Conservation (phyloP, 2,113 vertebrate species). For the Mastomys natalensis region DNA sequence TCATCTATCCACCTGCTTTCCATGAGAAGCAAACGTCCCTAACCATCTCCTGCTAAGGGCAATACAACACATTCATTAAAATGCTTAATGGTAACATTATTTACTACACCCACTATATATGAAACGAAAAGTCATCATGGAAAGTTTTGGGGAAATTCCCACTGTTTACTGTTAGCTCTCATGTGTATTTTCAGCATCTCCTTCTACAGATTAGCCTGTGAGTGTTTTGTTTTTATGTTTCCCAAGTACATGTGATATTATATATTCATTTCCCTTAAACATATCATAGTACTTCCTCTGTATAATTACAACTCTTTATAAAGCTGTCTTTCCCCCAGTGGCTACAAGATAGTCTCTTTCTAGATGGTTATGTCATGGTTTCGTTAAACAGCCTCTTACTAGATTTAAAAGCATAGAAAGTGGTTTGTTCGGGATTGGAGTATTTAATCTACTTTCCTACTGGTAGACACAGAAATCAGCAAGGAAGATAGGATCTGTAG, state of each 20-base stretch:
- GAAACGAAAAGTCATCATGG: neutral
- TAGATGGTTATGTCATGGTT: neutral
- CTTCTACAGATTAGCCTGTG: neutral
- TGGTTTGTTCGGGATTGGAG: neutral
- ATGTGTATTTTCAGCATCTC: neutral
- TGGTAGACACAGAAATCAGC: constrained; percentile 1
- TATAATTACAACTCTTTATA: constrained; percentile 28
- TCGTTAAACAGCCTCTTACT: constrained; percentile 18
- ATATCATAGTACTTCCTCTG: neutral
- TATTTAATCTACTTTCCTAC: neutral
- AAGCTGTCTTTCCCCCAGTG: neutral
- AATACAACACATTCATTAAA: neutral
- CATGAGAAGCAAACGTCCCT: neutral
- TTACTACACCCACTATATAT: neutral
- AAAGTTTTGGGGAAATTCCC: neutral
- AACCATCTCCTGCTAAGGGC: neutral
- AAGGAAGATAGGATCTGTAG: neutral
- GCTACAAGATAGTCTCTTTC: neutral
- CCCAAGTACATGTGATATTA: neutral
- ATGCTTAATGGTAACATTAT: neutral
- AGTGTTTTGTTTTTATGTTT: constrained; percentile 28
- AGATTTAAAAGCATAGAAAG: constrained; percentile 8
- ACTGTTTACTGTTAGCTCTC: neutral
- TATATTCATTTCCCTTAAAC: constrained; percentile 14
- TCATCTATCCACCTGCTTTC: neutral